These are phyloP conservation scores for Abramis brama DNA, from an alignment of 2,113 vertebrate species.

Conservation along the genomic window DNA sequence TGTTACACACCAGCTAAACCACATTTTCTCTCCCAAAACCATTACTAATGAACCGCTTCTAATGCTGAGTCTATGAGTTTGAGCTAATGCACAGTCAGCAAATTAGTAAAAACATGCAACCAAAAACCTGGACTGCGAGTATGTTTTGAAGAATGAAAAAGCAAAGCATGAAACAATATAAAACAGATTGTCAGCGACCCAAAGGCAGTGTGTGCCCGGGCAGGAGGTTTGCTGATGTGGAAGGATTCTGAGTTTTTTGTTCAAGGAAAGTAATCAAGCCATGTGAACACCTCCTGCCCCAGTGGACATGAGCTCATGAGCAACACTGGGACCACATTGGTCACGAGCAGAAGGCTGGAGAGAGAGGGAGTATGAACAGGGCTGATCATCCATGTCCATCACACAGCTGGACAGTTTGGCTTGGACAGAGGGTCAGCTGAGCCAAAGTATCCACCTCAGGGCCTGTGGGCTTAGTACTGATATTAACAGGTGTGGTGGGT, in stretches of 20 bases:
- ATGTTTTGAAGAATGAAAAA: constrained; percentile 5
- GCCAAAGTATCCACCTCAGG: constrained; percentile 44
- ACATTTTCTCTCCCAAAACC: constrained; percentile 3
- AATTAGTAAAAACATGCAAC: constrained; percentile 10
- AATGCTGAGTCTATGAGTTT: constrained; percentile 6
- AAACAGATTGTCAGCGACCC: constrained; percentile 6
- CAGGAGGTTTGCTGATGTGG: constrained; percentile 6
- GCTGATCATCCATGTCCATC: constrained; percentile 37
- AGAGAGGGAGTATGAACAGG: constrained; percentile 20
- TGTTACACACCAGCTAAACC: not conserved
- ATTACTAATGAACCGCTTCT: constrained; percentile 1
- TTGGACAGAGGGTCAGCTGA: not conserved
- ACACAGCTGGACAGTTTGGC: constrained; percentile 61
- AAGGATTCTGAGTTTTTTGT: constrained; percentile 31
- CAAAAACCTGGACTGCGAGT: constrained; percentile 7
- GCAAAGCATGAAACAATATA: constrained; percentile 28
- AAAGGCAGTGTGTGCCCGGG: not conserved
- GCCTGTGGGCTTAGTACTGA: constrained; percentile 38
- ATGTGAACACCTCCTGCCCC: constrained; percentile 30
- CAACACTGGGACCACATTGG: not conserved
- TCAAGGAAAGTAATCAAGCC: constrained; percentile 21
- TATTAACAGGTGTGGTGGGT: constrained; percentile 51
- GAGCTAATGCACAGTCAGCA: constrained; percentile 16
- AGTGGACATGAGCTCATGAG: constrained; percentile 36
- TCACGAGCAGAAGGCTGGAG: constrained; percentile 1